Base-by-base conservation (phyloP, 2,797 vertebrate species). In the Ctenochaetus hawaiiensis region DNA sequence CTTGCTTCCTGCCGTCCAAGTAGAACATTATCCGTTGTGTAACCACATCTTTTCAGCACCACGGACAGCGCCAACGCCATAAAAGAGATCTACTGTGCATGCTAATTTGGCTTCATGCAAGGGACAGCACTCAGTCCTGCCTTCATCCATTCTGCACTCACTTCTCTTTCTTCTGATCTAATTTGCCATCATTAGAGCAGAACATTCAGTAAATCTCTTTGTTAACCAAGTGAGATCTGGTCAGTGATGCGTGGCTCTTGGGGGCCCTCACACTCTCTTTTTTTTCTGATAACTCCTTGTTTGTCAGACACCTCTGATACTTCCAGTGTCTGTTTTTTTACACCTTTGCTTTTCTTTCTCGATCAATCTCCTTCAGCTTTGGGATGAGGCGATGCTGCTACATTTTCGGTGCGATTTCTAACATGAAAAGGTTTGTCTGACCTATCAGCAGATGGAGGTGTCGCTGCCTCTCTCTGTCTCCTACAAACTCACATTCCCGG, bases 41-140 rank as follows among this genome's bases (percentile, higher is more conserved):
- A 87, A 86, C 87, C 73, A 84, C 77, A 67, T 90, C 83, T 84
- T 89, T 91, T 90, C 90, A 92, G 91, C 87, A 87, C 89, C 82
- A 74, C 0, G 72, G 91, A 86, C 90, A 89, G 89, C 60, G 80
- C 80, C 89, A 83, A 17, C n/a, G 84, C 84, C 80, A 91, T 89
- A 89, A 89, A 91, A 83, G 64, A 84, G 90, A 83, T 87, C 68
- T 78, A 82, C 75, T 73, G 79, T 53, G 83, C 80, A 86, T 90
- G 85, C 73, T 91, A 89, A 92, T 93, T 84, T 80, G 79, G 77
- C 78, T 80, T 61, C 72, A 76, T 80, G 82, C 71, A 52, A 74
- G 75, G 58, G 84, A 90, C 80, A 80, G 86, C 79, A 81, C 75
- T 87, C 85, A 75, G 78, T 84, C 72, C 61, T 56, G 30, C 57